These are phyloP conservation scores for Aricia artaxerxes DNA, from an alignment of 2,888 invertebrate species.

Conservation along the genomic window DNA sequence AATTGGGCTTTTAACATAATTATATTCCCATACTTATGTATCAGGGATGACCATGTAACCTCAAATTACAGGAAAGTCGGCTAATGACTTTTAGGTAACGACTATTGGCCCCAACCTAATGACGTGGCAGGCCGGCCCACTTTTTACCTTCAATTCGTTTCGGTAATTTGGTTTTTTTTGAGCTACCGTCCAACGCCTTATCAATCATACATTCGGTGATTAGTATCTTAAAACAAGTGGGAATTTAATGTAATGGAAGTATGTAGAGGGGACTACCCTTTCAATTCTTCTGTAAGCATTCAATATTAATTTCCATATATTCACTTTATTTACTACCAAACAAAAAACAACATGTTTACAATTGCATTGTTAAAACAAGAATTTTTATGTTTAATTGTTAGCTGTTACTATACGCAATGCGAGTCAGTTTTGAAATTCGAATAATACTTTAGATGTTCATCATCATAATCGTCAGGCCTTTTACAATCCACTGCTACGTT, in stretches of 20 bases:
- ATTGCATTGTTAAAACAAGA: too few relatives aligned
- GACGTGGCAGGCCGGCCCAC: conserved; percentile 71
- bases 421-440: too few relatives aligned
- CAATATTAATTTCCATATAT: too few relatives aligned
- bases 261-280: too few relatives aligned
- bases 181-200: conserved; percentile 59
- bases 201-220: conserved; percentile 38
- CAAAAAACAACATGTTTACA: too few relatives aligned
- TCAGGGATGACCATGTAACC: conserved; percentile 47
- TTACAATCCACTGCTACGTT: too few relatives aligned
- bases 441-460: too few relatives aligned
- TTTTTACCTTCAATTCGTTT: conserved; percentile 73
- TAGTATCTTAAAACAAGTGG: background rate
- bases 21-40: conserved; percentile 48
- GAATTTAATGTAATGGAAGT: background rate
- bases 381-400: too few relatives aligned
- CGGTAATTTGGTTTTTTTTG: conserved; percentile 65
- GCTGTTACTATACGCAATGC: too few relatives aligned
- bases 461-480: too few relatives aligned
- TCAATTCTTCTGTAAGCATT: too few relatives aligned
- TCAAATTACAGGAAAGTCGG: conserved; percentile 76
- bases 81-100: conserved; percentile 79
- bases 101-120: conserved; percentile 77
- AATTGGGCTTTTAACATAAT: conserved; percentile 72
- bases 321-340: too few relatives aligned